phyloP scores from a whole-genome alignment of 2,113 vertebrate genomes.

The Perca fluviatilis region DNA sequence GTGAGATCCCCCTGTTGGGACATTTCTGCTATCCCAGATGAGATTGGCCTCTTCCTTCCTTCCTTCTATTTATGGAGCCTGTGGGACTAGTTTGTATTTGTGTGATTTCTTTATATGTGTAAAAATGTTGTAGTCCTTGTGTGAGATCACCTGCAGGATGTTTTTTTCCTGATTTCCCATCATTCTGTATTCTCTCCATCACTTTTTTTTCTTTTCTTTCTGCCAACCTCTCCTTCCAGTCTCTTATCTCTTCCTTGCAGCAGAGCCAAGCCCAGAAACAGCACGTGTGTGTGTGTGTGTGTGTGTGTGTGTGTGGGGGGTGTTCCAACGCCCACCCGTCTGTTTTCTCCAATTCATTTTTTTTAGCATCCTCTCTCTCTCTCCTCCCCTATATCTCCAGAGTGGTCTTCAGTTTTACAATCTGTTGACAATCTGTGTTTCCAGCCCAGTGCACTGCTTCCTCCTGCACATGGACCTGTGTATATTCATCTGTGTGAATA shows the following conservation, averaged over 20 bases:
- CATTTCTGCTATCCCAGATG: constrained; percentile 49
- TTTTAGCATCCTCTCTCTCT: neutral
- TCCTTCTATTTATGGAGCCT: constrained; percentile 39
- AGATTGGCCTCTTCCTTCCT: constrained; percentile 60
- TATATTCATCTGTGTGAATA: neutral
- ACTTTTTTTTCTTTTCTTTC: constrained; percentile 20
- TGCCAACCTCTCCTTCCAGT: constrained; percentile 31
- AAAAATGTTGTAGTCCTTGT: constrained; percentile 34
- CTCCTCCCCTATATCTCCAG: neutral
- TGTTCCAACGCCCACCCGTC: constrained; percentile 44
- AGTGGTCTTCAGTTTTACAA: constrained; percentile 53
- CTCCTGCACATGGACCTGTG: constrained; percentile 26
- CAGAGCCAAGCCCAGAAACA: constrained; percentile 39
- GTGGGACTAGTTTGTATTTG: constrained; percentile 45
- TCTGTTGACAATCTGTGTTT: constrained; percentile 63
- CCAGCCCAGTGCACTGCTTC: constrained; percentile 51
- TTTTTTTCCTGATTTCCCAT: constrained; percentile 65
- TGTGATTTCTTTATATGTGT: constrained; percentile 59
- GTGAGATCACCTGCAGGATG: constrained; percentile 70
- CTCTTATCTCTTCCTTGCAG: constrained; percentile 74
- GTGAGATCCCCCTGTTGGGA: constrained; percentile 32
- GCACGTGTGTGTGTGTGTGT: constrained; percentile 30
- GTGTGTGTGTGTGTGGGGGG: neutral
- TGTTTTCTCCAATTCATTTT: constrained; percentile 46
- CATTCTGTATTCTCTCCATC: constrained; percentile 56